Conservation (phyloP, 2,113 vertebrate genomes). For the Orycteropus afer region DNA sequence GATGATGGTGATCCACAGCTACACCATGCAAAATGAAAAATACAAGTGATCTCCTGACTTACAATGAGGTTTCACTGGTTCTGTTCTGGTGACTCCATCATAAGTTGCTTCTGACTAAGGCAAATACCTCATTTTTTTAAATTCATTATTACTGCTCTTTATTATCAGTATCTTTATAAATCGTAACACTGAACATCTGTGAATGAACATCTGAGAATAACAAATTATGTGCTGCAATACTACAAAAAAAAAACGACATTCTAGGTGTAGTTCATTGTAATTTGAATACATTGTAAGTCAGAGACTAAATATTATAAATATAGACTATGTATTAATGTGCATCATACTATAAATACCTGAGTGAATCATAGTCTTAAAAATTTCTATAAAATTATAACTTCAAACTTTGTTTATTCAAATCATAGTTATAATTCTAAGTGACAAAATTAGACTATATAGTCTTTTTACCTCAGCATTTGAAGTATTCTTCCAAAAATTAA, state of each 20-base stretch:
- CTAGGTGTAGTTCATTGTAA: too few species aligned
- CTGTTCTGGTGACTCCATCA: too few species aligned
- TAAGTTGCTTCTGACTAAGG: background rate
- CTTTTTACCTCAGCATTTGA: constrained; percentile 77
- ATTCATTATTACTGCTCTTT: background rate
- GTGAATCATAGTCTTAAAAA: background rate
- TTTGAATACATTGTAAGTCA: too few species aligned
- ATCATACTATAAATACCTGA: background rate
- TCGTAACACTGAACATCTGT: background rate
- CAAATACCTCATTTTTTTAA: background rate
- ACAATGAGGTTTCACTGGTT: background rate
- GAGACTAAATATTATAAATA: too few species aligned
- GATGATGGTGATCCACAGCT: background rate
- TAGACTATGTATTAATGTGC: too few species aligned
- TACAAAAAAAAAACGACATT: background rate
- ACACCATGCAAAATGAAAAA: background rate
- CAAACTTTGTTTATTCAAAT: background rate
- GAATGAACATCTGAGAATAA: background rate
- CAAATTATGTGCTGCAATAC: background rate
- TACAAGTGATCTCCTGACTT: background rate
- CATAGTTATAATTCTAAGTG: background rate
- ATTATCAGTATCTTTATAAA: background rate
- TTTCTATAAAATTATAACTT: background rate
- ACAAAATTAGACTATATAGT: background rate
- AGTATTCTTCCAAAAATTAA: constrained; percentile 80